phyloP scores from a whole-genome alignment of 2,113 vertebrate genomes.

The Epinephelus moara region DNA sequence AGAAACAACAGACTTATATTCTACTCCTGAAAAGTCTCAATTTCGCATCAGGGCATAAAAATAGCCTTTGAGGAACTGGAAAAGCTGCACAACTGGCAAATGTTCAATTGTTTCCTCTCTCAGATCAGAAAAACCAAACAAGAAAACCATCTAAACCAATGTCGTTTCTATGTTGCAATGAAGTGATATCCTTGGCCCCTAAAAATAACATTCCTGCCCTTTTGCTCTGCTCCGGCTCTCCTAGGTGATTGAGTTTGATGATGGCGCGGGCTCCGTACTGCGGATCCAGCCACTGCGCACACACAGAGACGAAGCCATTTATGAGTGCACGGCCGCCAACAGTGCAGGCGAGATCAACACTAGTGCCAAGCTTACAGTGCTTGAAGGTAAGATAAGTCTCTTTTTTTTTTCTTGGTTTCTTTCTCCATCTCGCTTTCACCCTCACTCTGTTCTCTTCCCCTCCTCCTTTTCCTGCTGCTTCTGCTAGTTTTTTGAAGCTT shows the following conservation, averaged over 20 bases:
- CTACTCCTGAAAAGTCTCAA: background rate
- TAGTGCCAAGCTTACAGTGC: conserved; percentile 96
- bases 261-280: conserved; percentile 98
- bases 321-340: conserved; percentile 97
- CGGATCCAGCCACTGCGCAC: conserved; percentile 96
- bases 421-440: conserved; percentile 21
- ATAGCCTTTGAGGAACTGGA: background rate
- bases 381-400: conserved; percentile 90
- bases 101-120: background rate
- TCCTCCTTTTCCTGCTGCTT: background rate
- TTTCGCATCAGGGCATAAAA: background rate
- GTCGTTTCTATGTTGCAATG: conserved; percentile 9
- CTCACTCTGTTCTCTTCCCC: background rate
- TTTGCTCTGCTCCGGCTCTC: conserved; percentile 38
- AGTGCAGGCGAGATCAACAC: conserved; percentile 96
- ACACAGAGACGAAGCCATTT: conserved; percentile 97
- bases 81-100: conserved; percentile 6
- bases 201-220: background rate
- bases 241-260: conserved; percentile 98
- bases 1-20: background rate
- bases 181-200: background rate
- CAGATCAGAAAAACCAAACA: conserved; percentile 8
- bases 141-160: background rate
- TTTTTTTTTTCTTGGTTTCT: conserved; percentile 9
- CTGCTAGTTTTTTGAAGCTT: conserved; percentile 8